Evolutionary conservation across 1,140 invertebrate genomes (phyloP).

Genomic region (Bombus affinis): DNA sequence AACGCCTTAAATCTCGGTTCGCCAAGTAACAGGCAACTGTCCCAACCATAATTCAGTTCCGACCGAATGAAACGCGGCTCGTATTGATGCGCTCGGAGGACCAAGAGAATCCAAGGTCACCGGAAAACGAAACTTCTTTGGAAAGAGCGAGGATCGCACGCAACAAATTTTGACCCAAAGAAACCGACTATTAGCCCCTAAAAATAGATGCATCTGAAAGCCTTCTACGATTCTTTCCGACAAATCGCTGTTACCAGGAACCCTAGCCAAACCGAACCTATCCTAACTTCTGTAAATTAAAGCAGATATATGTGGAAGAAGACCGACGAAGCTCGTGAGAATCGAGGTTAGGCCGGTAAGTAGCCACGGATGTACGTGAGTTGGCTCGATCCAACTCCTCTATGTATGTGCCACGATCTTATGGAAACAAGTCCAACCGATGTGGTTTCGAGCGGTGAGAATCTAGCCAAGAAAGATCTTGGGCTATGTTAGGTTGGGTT

Average conservation of each 20-base stretch:
- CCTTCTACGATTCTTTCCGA: neutral
- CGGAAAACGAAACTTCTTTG: slow-evolving; percentile 28
- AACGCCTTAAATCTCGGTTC: neutral
- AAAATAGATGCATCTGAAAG: neutral
- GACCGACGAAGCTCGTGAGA: slow-evolving; percentile 27
- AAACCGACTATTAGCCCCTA: neutral
- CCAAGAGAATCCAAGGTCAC: neutral
- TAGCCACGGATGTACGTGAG: slow-evolving; percentile 61
- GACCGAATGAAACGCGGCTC: neutral
- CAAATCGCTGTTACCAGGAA: neutral
- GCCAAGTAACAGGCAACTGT: neutral
- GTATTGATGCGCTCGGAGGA: neutral
- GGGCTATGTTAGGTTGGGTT: slow-evolving; percentile 69
- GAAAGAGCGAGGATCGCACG: neutral
- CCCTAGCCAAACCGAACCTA: neutral
- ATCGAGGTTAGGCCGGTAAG: slow-evolving; percentile 62
- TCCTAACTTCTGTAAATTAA: slow-evolving; percentile 21
- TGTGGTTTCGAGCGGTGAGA: slow-evolving; percentile 71
- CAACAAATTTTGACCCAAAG: neutral
- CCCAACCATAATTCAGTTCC: slow-evolving; percentile 13
- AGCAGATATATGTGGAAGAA: slow-evolving; percentile 6
- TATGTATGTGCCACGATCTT: slow-evolving; percentile 32
- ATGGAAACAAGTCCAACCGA: slow-evolving; percentile 62
- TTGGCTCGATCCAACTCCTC: slow-evolving; percentile 48
- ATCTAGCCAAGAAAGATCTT: slow-evolving; percentile 70